Evolutionary conservation across 92 coral and sea anemone genomes (phyloP).

Genomic region (Pocillopora meandrina): DNA sequence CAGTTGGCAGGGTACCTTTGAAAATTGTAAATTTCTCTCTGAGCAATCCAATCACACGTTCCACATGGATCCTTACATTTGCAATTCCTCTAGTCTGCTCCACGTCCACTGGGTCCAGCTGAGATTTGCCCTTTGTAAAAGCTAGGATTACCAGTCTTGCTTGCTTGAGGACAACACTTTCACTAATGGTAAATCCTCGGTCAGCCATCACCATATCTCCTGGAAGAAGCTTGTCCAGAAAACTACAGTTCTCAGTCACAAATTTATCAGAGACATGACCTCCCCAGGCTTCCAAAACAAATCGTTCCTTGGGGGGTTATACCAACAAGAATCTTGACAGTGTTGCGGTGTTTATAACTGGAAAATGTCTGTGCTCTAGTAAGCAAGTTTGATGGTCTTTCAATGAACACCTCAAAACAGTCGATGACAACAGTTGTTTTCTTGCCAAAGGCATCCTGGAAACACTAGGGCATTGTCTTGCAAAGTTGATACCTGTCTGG

Average conservation of each 20-base stretch:
- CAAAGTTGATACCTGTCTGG: constrained; percentile 50
- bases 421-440: constrained; percentile 52
- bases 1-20: constrained; percentile 1
- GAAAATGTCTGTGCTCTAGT: too few species aligned
- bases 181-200: constrained; percentile 4
- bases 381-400: too few species aligned
- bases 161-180: background rate
- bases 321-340: too few species aligned
- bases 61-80: background rate
- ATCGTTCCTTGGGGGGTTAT: too few species aligned
- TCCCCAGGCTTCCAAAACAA: too few species aligned
- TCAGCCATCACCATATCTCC: constrained; percentile 63
- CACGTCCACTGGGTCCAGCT: constrained; percentile 4
- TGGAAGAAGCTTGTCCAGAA: constrained; percentile 28
- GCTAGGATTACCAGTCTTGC: background rate
- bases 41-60: background rate
- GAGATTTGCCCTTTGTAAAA: constrained; percentile 1
- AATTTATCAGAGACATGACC: too few species aligned
- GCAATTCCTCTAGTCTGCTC: constrained; percentile 13
- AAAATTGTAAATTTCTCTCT: background rate
- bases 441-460: constrained; percentile 51
- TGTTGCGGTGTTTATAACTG: too few species aligned
- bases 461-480: constrained; percentile 62
- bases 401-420: constrained; percentile 6
- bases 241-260: constrained; percentile 36